Evolutionary conservation across 2,797 vertebrate genomes (phyloP).

Genomic region (Eulemur albifrons): DNA sequence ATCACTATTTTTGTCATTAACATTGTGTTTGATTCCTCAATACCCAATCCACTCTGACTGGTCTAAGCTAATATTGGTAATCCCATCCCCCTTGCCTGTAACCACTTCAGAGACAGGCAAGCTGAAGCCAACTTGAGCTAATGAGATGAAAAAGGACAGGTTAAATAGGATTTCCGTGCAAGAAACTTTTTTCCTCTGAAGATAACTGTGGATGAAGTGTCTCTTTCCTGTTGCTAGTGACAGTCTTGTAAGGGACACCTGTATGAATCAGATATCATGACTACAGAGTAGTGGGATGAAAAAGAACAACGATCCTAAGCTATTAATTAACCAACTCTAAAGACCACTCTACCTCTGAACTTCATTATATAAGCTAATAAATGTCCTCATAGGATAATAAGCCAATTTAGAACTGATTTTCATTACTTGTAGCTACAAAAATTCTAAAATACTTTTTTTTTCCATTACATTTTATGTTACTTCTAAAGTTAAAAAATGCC

Average conservation of each 20-base stretch:
- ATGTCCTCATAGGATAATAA: not conserved
- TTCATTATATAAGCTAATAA: conserved; percentile 2
- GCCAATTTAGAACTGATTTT: not conserved
- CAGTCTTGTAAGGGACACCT: not conserved
- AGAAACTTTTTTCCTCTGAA: not conserved
- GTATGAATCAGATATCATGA: not conserved
- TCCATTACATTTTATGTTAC: not conserved
- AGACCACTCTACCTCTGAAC: not conserved
- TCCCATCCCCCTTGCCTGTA: not conserved
- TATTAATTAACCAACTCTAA: not conserved
- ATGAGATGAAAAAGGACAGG: not conserved
- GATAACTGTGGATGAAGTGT: not conserved
- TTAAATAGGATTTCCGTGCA: not conserved
- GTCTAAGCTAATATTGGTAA: not conserved
- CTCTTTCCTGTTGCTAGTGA: not conserved
- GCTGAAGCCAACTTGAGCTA: not conserved
- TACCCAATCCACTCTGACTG: not conserved
- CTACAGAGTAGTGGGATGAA: not conserved
- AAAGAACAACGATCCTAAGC: not conserved
- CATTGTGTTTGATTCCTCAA: not conserved
- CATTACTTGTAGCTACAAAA: not conserved
- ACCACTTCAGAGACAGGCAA: not conserved
- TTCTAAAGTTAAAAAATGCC: not conserved
- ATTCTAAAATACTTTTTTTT: not conserved
- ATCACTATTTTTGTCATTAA: not conserved